Conservation (phyloP, 2,797 vertebrate species). For the Stomatorhinus walkeri region DNA sequence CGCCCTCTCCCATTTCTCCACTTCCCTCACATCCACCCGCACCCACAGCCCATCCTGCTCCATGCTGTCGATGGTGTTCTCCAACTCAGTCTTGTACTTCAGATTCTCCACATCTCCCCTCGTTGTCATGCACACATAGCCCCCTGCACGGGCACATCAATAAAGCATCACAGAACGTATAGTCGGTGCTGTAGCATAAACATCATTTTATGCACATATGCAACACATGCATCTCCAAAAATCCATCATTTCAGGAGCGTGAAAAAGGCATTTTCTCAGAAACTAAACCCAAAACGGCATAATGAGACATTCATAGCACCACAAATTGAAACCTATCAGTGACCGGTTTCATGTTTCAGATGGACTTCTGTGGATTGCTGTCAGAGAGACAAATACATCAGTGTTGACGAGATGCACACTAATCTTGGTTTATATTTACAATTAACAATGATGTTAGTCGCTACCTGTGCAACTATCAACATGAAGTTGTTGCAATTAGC, state of each 20-base stretch:
- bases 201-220: not conserved
- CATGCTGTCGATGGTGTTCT: constrained; percentile 55
- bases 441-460: not conserved
- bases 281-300: not conserved
- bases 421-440: not conserved
- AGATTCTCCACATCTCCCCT: constrained; percentile 66
- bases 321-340: not conserved
- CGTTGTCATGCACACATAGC: constrained; percentile 82
- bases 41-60: constrained; percentile 62
- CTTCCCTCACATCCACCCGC: constrained; percentile 52
- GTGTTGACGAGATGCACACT: not conserved
- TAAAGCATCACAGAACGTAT: not conserved
- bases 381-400: not conserved
- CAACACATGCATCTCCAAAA: not conserved
- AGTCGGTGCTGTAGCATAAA: not conserved
- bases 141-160: constrained; percentile 55
- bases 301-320: not conserved
- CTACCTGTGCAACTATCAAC: not conserved
- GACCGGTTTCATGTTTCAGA: not conserved
- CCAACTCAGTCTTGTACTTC: constrained; percentile 65
- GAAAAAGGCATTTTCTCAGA: not conserved
- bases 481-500: not conserved
- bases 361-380: not conserved
- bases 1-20: constrained; percentile 71
- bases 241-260: not conserved